Evolutionary conservation across 1,140 invertebrate species (phyloP), one percentile per base, ranked within the genome.

Genomic region (Anastatus disparis): DNA sequence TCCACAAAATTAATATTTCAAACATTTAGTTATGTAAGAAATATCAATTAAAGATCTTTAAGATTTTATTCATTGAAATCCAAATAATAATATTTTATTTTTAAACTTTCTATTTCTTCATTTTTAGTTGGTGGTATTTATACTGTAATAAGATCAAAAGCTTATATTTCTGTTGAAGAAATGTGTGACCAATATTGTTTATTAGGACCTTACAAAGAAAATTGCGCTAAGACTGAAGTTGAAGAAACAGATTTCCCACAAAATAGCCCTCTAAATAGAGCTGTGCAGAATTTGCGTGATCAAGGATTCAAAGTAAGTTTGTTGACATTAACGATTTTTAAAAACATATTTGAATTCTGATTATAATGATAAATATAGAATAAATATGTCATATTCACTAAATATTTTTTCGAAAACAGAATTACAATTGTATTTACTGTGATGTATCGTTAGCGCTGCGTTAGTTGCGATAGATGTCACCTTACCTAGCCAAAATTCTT

Each of bases 141-240:
- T 83, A 99, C 98, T 0, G 98, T 99, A 1, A 98, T 99, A 72
- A 89, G 97, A 75, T 98, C 97, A 1, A 99, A 99, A 87, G 97
- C 98, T 6, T 97, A 93, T 79, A 93, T 98, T 0, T 98, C 96
- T n/a, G 96, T 95, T 0, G 96, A 99, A 83, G 98, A 99, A 89
- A 91, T 99, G 88, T 98, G 98, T 3, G 97, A 99, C 80, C 97
- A 99, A 81, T 99, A 99, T 86, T 96, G 94, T 79, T 87, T 99
- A n/a, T 82, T 89, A 83, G 92, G 92, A 0, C 98, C 98, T 0
- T 99, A 98, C 83, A 99, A 98, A 85, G 98, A 99, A 83, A 86
- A 91, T 2, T 94, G 92, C 81, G 97, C 97, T 0, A 88, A 95
- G 70, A 97, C 95, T 2, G 98, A 99, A 88, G 95, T 99, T 12